Base-by-base conservation (phyloP, 2,888 invertebrate genomes). In the Hydriomena furcata region DNA sequence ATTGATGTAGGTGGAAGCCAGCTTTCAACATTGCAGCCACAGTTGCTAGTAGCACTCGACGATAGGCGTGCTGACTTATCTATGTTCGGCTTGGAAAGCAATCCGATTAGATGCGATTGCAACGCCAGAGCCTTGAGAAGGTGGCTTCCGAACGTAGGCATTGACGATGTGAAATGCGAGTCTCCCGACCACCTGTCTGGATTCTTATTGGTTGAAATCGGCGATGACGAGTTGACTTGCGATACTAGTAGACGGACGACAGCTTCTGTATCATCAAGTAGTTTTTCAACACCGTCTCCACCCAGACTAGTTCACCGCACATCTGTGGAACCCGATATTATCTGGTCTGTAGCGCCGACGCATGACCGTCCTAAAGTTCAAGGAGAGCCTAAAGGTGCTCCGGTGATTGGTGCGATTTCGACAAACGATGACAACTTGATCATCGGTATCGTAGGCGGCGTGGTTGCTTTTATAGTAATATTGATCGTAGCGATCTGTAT, bases 361-460 rank as follows among this genome's bases (percentile, higher is more conserved):
- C 93, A 93, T 51, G 85, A 92, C 25, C 91, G 94, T 49, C 87
- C 92, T 13, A 82, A 91, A 65, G 87, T 91, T 65, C 75, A 92
- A 3, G 92, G 90, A 12, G 92, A 91, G 35, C 91, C 92, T 42
- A 94, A 93, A 79, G 91, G 91, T 32, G 92, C 92, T 7, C 91
- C 88, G 20, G 89, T 91, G 1, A 77, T 91, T 1, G 91, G 92
- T 1, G 91, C 91, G 50, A 91, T 92, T 5, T 85, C 94, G 0
- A 92, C 95, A 7, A 94, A 93, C 45, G 97, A 97, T 67, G 97
- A 98, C 66, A 97, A 97, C 2, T 89, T 98, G n/a, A 97, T 98
- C 41, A 97, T 98, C 52, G 97, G 97, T n/a, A 97, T 98, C 60
- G 97, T 97, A 0, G 97, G 97, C 0, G 97, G 97, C 1, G 97